These are phyloP conservation scores for Ommatoiulus sabulosus DNA, from an alignment of 2,888 invertebrate species.

Conservation along the genomic window DNA sequence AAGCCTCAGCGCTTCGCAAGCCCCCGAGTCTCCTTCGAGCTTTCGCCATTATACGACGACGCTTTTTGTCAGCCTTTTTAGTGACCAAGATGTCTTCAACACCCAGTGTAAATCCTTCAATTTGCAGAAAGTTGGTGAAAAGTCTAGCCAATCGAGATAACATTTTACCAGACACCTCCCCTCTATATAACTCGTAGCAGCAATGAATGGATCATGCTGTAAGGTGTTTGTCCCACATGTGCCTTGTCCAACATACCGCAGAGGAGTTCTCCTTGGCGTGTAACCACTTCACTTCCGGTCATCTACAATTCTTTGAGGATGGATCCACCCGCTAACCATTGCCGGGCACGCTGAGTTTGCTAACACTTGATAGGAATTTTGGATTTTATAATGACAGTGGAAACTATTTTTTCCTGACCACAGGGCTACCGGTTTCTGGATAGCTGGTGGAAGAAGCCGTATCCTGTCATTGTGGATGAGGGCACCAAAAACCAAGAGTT, in stretches of 20 bases:
- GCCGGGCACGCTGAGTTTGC: slow-evolving; percentile 72
- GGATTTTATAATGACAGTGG: slow-evolving; percentile 88
- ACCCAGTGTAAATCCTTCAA: slow-evolving; percentile 93
- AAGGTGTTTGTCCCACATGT: slow-evolving; percentile 95
- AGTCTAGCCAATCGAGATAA: slow-evolving; percentile 91
- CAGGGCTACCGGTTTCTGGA: slow-evolving; percentile 85
- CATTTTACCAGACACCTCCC: slow-evolving; percentile 81
- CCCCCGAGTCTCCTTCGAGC: slow-evolving; percentile 77
- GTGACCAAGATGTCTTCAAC: slow-evolving; percentile 93
- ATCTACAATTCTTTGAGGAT: slow-evolving; percentile 73
- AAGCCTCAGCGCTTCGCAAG: slow-evolving; percentile 77
- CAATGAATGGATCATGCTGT: slow-evolving; percentile 96
- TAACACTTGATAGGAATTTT: too few species aligned
- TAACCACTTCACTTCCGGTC: slow-evolving; percentile 92
- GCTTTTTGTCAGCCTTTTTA: slow-evolving; percentile 76
- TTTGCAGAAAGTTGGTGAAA: slow-evolving; percentile 90
- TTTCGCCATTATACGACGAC: slow-evolving; percentile 77
- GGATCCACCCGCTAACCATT: slow-evolving; percentile 77
- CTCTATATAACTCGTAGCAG: slow-evolving; percentile 95
- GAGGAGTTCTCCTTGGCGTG: slow-evolving; percentile 82
- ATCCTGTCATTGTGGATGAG: slow-evolving; percentile 74
- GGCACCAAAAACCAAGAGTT: slow-evolving; percentile 89
- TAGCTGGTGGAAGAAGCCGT: slow-evolving; percentile 82
- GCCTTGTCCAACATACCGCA: slow-evolving; percentile 95
- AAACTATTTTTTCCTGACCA: slow-evolving; percentile 97